Conservation (phyloP, 2,113 vertebrate genomes). For the Jaculus jaculus region DNA sequence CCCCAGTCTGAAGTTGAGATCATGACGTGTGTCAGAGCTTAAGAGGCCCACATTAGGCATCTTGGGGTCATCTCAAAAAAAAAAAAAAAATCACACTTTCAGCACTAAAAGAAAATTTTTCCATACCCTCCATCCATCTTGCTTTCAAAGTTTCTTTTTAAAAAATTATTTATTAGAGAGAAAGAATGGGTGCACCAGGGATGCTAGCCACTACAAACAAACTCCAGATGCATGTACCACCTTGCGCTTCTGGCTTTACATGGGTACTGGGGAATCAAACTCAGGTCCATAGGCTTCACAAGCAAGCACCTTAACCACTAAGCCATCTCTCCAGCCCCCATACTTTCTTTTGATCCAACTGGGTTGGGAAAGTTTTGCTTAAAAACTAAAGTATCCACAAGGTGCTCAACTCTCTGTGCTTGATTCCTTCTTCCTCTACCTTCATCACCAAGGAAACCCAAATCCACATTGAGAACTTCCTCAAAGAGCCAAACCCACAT, state of each 20-base stretch:
- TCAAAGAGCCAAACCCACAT: too few species aligned
- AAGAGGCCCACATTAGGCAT: neutral
- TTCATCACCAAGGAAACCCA: too few species aligned
- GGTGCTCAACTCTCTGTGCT: neutral
- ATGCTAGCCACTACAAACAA: too few species aligned
- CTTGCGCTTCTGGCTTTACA: too few species aligned
- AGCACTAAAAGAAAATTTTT: neutral
- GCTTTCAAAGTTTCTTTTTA: neutral
- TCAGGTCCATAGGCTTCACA: too few species aligned
- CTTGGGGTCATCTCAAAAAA: slow-evolving; percentile 6
- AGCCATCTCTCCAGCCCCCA: neutral
- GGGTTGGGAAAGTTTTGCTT: neutral
- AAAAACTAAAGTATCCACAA: neutral
- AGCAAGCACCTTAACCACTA: too few species aligned
- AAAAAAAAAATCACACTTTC: neutral
- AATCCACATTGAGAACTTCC: too few species aligned
- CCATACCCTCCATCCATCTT: neutral
- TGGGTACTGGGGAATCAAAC: too few species aligned
- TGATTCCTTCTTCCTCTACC: neutral
- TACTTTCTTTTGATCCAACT: neutral
- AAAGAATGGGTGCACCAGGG: too few species aligned
- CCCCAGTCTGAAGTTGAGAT: neutral
- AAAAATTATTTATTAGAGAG: too few species aligned
- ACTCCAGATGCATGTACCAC: too few species aligned
- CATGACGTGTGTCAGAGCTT: neutral